phyloP scores from a whole-genome alignment of 2,888 invertebrate genomes.

The Cephus sareptanus region DNA sequence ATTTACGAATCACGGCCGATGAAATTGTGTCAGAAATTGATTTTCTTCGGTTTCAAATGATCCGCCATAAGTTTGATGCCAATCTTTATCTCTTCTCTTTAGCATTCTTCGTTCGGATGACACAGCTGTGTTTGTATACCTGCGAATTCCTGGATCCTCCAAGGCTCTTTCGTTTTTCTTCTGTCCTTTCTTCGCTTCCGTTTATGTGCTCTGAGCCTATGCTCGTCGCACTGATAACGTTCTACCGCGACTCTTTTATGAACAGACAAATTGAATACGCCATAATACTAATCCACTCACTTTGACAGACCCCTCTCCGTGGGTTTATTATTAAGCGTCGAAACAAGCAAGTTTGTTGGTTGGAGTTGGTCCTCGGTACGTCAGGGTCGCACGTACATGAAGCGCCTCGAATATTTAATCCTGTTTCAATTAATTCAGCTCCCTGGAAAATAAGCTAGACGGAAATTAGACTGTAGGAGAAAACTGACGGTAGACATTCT shows the following conservation, averaged over 20 bases:
- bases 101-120: not conserved
- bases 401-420: not conserved
- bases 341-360: not conserved
- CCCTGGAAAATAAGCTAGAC: not conserved
- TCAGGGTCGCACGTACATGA: not conserved
- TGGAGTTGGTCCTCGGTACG: not conserved
- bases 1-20: constrained; percentile 20
- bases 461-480: not conserved
- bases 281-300: not conserved
- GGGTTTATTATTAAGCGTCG: not conserved
- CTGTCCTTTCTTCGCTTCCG: not conserved
- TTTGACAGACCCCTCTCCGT: not conserved
- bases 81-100: not conserved
- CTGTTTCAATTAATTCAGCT: not conserved
- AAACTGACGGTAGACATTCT: not conserved
- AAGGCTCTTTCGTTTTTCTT: not conserved
- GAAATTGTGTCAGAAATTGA: not conserved
- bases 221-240: not conserved
- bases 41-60: not conserved
- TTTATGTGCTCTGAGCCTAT: not conserved
- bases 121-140: not conserved
- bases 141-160: not conserved
- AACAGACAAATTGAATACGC: not conserved
- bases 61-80: not conserved
- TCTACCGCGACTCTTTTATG: not conserved